These are phyloP conservation scores for Ctenochaetus hawaiiensis DNA, from an alignment of 2,797 vertebrate species.

Conservation along the genomic window DNA sequence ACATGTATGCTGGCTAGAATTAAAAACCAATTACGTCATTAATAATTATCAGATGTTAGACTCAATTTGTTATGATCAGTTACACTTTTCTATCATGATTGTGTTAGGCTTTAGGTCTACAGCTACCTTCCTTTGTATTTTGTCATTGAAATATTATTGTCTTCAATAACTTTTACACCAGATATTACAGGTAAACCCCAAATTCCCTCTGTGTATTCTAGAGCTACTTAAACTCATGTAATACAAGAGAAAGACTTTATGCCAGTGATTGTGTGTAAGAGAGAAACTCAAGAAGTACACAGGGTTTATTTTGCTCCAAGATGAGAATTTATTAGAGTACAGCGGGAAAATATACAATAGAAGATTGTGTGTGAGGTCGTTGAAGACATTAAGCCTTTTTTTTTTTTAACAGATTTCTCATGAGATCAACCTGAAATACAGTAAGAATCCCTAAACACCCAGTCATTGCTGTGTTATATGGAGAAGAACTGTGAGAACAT, in stretches of 20 bases:
- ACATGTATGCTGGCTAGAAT: conserved; percentile 24
- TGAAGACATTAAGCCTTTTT: not conserved
- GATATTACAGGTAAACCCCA: not conserved
- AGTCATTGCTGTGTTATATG: conserved; percentile 25
- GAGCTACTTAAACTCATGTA: not conserved
- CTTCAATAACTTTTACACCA: not conserved
- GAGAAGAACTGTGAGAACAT: conserved; percentile 74
- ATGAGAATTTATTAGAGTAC: not conserved
- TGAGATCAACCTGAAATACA: conserved; percentile 38
- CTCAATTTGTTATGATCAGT: not conserved
- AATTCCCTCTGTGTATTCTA: not conserved
- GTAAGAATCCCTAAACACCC: conserved; percentile 6
- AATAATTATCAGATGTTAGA: conserved; percentile 16
- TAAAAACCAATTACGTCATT: conserved; percentile 36
- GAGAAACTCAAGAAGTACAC: not conserved
- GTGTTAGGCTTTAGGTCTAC: conserved; percentile 10
- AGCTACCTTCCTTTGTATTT: not conserved
- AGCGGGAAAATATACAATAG: not conserved
- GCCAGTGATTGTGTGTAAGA: not conserved
- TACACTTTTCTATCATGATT: not conserved
- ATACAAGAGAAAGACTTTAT: not conserved
- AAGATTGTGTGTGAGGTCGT: not conserved
- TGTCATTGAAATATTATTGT: not conserved
- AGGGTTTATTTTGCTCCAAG: not conserved
- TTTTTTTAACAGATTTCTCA: not conserved